A percentile compares a stretch with the other conserved stretches of the same genome.
Conservation (phyloP, 2,113 vertebrate genomes). For the Pelmatolapia mariae region DNA sequence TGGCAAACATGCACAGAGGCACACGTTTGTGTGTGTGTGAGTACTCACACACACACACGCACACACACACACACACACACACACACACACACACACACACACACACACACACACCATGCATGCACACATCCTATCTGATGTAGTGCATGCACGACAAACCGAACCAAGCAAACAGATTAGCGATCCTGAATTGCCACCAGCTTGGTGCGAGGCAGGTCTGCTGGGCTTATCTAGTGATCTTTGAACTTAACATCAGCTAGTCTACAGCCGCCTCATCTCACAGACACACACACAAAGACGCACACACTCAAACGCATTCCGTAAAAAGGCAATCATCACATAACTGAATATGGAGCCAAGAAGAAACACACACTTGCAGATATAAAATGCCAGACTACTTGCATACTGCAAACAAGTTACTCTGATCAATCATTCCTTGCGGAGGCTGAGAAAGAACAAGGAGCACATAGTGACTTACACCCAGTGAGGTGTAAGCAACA, state of each 20-base stretch:
- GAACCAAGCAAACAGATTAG: slow-evolving; percentile 58
- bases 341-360: background rate
- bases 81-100: background rate
- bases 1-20: background rate
- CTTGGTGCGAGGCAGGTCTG: slow-evolving; percentile 10
- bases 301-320: background rate
- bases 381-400: background rate
- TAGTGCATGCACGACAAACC: background rate
- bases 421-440: background rate
- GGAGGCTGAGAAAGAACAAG: background rate
- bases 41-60: background rate
- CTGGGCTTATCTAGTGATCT: slow-evolving; percentile 45
- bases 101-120: background rate
- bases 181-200: slow-evolving; percentile 24
- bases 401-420: background rate
- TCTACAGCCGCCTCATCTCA: slow-evolving; percentile 11
- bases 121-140: background rate
- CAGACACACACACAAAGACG: background rate
- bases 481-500: background rate
- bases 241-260: slow-evolving; percentile 30
- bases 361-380: background rate
- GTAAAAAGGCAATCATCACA: background rate
- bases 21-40: fast-evolving
- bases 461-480: background rate
- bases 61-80: no score